A percentile compares a stretch with the other conserved stretches of the same genome.
Conservation (phyloP, 2,888 invertebrate species). For the Drosophila siamana region DNA sequence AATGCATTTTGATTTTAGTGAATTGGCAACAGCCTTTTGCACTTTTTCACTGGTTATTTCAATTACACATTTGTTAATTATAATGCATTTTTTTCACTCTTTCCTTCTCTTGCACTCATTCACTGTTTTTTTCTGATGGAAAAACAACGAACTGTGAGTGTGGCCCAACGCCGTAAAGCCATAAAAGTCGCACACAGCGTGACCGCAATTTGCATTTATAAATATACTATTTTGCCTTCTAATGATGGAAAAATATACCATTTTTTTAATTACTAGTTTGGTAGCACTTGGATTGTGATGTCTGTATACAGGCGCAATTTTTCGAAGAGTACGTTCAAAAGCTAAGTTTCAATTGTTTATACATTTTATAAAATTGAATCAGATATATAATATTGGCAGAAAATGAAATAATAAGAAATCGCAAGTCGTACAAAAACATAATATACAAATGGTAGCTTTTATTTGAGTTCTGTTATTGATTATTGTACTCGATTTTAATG, state of each 20-base stretch:
- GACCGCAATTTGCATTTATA: not conserved
- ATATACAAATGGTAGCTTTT: not conserved
- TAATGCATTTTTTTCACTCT: slow-evolving; percentile 48
- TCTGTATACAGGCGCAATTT: not conserved
- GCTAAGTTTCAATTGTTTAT: too few species aligned
- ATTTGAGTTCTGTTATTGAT: not conserved
- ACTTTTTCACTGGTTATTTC: slow-evolving; percentile 38
- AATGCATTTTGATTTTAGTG: slow-evolving; percentile 37
- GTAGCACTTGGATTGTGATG: not conserved
- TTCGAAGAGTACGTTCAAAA: not conserved
- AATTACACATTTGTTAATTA: slow-evolving; percentile 21
- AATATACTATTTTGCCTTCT: not conserved
- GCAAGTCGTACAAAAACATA: not conserved
- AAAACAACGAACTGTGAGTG: slow-evolving; percentile 55
- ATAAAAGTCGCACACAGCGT: slow-evolving; percentile 28
- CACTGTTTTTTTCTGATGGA: slow-evolving; percentile 59
- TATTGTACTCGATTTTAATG: not conserved
- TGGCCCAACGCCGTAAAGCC: slow-evolving; percentile 40
- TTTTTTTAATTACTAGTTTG: not conserved
- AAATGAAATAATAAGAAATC: too few species aligned
- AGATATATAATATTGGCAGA: too few species aligned
- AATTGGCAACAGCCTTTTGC: slow-evolving; percentile 29
- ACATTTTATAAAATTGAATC: too few species aligned
- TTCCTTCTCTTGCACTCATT: slow-evolving; percentile 33
- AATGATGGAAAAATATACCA: not conserved